Evolutionary conservation across 2,888 invertebrate genomes (phyloP).

Genomic region (Leptura quadrifasciata): DNA sequence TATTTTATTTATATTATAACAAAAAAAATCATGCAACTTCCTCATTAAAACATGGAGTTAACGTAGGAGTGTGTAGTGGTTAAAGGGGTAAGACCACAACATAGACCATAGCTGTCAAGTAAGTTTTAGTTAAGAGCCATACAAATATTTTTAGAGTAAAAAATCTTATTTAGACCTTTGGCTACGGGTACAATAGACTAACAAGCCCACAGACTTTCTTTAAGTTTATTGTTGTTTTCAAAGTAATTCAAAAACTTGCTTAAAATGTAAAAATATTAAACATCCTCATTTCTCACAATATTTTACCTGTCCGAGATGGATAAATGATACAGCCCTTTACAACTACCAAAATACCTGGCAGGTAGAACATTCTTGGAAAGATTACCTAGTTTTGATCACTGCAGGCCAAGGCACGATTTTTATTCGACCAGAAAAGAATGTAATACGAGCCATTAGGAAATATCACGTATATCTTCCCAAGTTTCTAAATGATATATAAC

Average conservation of each 20-base stretch:
- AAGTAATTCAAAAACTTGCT: slow-evolving; percentile 27
- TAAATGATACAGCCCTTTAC: slow-evolving; percentile 30
- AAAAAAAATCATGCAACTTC: too few relatives aligned
- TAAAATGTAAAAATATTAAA: slow-evolving; percentile 42
- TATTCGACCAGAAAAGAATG: slow-evolving; percentile 20
- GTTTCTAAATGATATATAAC: slow-evolving; percentile 11
- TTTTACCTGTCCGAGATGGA: slow-evolving; percentile 31
- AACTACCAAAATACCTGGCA: slow-evolving; percentile 34
- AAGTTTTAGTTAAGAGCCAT: too few relatives aligned
- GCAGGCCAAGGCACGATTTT: slow-evolving; percentile 43
- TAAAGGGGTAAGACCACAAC: too few relatives aligned
- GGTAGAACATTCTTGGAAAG: slow-evolving; percentile 52
- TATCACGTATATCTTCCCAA: slow-evolving; percentile 16
- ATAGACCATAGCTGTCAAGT: too few relatives aligned
- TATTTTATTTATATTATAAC: too few relatives aligned
- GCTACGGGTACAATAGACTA: not conserved
- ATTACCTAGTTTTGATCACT: slow-evolving; percentile 50
- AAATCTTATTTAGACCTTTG: not conserved
- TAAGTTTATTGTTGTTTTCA: slow-evolving; percentile 11
- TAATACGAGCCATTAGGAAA: slow-evolving; percentile 14
- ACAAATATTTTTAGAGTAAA: too few relatives aligned
- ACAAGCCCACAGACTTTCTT: not conserved
- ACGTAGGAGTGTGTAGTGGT: too few relatives aligned
- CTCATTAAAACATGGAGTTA: too few relatives aligned
- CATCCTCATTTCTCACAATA: slow-evolving; percentile 17